Evolutionary conservation across 2,113 vertebrate species (phyloP).

Genomic region (Enhydra lutris): DNA sequence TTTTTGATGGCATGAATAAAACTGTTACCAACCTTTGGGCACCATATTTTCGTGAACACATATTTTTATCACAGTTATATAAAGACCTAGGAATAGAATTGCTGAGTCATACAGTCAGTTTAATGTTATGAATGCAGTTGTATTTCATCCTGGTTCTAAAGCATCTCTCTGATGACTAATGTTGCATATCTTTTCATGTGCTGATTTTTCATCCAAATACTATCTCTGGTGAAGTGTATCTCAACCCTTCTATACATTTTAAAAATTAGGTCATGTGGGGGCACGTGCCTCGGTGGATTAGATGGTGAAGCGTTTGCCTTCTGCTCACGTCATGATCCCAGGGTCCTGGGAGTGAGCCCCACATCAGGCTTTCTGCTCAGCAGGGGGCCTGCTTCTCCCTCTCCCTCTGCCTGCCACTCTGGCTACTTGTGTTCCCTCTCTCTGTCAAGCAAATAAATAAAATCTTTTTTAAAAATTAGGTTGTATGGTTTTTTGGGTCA

Average conservation of each 20-base stretch:
- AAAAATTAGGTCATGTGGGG: neutral
- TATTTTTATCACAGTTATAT: neutral
- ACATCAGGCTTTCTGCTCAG: neutral
- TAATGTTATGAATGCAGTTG: neutral
- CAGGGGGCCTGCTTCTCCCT: neutral
- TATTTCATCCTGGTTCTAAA: neutral
- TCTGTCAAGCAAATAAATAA: neutral
- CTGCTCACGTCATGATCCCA: neutral
- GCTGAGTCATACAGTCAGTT: neutral
- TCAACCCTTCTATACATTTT: neutral
- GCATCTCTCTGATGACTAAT: neutral
- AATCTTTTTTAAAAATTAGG: neutral
- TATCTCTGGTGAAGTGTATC: neutral
- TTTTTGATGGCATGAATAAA: neutral
- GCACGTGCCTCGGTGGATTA: neutral
- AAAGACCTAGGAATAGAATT: neutral
- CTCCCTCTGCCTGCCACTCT: neutral
- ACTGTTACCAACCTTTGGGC: neutral
- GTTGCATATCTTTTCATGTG: neutral
- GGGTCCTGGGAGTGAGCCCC: no score
- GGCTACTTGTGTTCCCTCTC: neutral
- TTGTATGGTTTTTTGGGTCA: neutral
- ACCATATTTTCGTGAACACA: neutral
- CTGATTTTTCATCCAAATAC: neutral
- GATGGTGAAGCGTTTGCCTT: neutral